phyloP scores from a whole-genome alignment of 2,888 invertebrate genomes.

The Trilocha varians region DNA sequence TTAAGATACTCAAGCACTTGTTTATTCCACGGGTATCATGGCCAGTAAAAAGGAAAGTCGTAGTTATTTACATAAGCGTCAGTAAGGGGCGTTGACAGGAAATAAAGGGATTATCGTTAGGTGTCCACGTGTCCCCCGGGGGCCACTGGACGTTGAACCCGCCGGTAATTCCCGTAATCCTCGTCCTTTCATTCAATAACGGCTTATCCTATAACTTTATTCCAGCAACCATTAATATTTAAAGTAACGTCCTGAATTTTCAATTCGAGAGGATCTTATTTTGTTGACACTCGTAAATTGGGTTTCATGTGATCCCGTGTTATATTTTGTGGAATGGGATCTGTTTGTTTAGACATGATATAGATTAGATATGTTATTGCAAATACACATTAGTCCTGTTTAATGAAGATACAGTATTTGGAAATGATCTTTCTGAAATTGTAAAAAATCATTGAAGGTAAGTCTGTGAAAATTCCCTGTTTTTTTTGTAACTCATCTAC shows the following conservation, averaged over 20 bases:
- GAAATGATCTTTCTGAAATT: no score
- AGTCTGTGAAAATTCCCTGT: no score
- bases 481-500: no score
- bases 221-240: background rate
- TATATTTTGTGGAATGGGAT: no score
- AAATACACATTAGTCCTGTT: no score
- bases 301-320: no score
- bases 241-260: background rate
- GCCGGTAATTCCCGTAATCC: conserved; percentile 15
- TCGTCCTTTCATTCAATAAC: conserved; percentile 4
- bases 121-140: conserved; percentile 5
- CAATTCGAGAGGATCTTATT: background rate
- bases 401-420: no score
- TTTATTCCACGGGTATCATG: background rate
- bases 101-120: conserved; percentile 13
- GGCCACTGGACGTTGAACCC: conserved; percentile 13
- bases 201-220: background rate
- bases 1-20: background rate
- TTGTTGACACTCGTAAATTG: background rate
- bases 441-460: no score
- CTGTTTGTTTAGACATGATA: no score
- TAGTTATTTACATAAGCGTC: conserved; percentile 16
- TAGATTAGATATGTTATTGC: no score
- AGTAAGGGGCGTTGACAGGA: conserved; percentile 8
- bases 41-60: background rate